Conservation (phyloP, 1,140 invertebrate species). For the Calliopsis andreniformis region DNA sequence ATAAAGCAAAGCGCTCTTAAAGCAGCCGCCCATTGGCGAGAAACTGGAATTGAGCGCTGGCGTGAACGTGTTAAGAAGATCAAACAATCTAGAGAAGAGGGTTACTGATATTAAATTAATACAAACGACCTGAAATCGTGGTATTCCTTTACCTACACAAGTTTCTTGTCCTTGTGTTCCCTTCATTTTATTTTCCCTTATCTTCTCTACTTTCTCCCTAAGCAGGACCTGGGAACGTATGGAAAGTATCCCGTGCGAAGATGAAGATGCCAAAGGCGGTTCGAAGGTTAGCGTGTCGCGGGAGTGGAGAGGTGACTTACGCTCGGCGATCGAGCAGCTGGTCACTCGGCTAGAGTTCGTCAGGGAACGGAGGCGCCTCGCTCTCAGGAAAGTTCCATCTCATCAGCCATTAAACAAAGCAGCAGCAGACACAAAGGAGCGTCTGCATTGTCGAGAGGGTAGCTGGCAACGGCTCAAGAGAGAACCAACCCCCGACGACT, state of each 20-base stretch:
- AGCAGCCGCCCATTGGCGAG: too few relatives aligned
- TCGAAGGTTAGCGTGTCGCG: not conserved
- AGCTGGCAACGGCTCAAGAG: slow-evolving; percentile 58
- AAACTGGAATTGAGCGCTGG: too few relatives aligned
- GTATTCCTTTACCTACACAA: too few relatives aligned
- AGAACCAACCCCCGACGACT: slow-evolving; percentile 37
- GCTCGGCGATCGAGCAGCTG: slow-evolving; percentile 16
- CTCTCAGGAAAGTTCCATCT: slow-evolving; percentile 72
- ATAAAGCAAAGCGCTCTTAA: too few relatives aligned
- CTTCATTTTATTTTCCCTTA: slow-evolving; percentile 44
- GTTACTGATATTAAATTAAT: too few relatives aligned
- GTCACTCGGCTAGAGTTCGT: slow-evolving; percentile 43
- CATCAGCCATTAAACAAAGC: slow-evolving; percentile 79
- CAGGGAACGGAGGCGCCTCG: slow-evolving; percentile 45
- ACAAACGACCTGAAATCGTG: too few relatives aligned
- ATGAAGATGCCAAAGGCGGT: slow-evolving; percentile 7
- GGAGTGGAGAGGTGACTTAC: not conserved
- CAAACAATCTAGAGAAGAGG: too few relatives aligned
- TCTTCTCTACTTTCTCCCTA: slow-evolving; percentile 16
- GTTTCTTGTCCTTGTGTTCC: too few relatives aligned
- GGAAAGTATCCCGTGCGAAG: slow-evolving; percentile 14
- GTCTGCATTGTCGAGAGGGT: slow-evolving; percentile 66
- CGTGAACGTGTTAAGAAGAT: too few relatives aligned
- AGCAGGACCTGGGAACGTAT: too few relatives aligned
- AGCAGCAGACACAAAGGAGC: slow-evolving; percentile 69